A percentile compares a stretch with the other conserved stretches of the same genome.
Conservation (phyloP, 2,113 vertebrate species). For the Opisthocomus hoazin region DNA sequence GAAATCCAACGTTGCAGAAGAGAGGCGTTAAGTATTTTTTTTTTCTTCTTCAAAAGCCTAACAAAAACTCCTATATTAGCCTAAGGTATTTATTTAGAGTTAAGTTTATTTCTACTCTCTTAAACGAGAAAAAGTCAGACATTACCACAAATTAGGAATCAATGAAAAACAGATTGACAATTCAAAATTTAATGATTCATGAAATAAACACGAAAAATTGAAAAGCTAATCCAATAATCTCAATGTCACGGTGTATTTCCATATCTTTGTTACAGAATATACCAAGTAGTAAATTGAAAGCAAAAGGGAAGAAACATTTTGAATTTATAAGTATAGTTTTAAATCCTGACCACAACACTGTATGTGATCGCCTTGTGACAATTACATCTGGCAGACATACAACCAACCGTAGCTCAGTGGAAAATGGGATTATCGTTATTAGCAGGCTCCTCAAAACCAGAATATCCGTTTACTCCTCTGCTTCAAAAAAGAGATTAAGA, state of each 20-base stretch:
- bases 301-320: not conserved
- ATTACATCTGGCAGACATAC: constrained; percentile 10
- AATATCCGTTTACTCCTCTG: not conserved
- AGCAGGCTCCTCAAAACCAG: constrained; percentile 11
- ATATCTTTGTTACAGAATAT: not conserved
- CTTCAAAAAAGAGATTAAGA: constrained; percentile 29
- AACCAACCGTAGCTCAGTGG: constrained; percentile 10
- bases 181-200: not conserved
- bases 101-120: not conserved
- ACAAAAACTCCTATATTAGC: not conserved
- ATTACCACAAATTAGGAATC: not conserved
- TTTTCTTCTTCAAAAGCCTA: not conserved
- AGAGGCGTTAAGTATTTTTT: not conserved
- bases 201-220: not conserved
- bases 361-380: not conserved
- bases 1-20: not conserved
- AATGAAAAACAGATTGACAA: not conserved
- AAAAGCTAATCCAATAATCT: not conserved
- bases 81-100: not conserved
- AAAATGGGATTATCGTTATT: constrained; percentile 56
- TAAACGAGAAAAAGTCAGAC: not conserved
- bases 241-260: not conserved
- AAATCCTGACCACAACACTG: not conserved
- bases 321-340: not conserved
- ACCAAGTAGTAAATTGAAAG: not conserved